A percentile compares a stretch with the other conserved stretches of the same genome.
Evolutionary conservation across 1,140 invertebrate genomes (phyloP).

Genomic region (Stegodyphus mimosarum): DNA sequence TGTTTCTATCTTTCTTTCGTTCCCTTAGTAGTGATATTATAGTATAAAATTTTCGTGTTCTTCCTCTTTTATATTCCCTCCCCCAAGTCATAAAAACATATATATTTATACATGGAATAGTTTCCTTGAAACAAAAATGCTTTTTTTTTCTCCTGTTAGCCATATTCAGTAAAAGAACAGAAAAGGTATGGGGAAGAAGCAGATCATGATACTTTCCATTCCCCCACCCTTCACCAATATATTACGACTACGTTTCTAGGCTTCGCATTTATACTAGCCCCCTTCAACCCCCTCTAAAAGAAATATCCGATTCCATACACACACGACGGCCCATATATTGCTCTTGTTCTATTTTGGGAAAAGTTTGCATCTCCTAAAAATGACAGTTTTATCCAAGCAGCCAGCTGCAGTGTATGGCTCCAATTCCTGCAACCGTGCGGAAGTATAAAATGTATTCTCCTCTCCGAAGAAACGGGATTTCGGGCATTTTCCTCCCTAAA

Average conservation of each 20-base stretch:
- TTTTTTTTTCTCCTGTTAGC: neutral
- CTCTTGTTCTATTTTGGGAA: conserved; percentile 19
- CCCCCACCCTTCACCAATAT: too few species aligned
- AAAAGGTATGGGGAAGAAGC: too few species aligned
- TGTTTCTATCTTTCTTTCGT: neutral
- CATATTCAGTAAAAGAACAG: too few species aligned
- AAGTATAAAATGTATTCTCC: too few species aligned
- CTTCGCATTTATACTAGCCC: conserved; percentile 10
- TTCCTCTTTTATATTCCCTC: conserved; percentile 11
- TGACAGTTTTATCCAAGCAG: too few species aligned
- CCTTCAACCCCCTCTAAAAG: conserved; percentile 3
- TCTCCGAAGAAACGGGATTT: too few species aligned
- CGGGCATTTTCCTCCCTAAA: too few species aligned
- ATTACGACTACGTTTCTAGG: neutral
- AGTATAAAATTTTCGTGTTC: neutral
- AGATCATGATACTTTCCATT: too few species aligned
- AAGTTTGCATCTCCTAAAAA: neutral
- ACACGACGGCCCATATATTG: conserved; percentile 6
- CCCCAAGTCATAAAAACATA: conserved; percentile 8
- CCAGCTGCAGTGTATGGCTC: too few species aligned
- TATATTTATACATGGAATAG: conserved; percentile 23
- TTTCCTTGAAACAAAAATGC: conserved; percentile 27
- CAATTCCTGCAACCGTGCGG: too few species aligned
- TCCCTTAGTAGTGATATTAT: too few species aligned
- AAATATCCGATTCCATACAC: conserved; percentile 18